phyloP scores from a whole-genome alignment of 2,113 vertebrate species.

The Romanogobio albipinnatus region DNA sequence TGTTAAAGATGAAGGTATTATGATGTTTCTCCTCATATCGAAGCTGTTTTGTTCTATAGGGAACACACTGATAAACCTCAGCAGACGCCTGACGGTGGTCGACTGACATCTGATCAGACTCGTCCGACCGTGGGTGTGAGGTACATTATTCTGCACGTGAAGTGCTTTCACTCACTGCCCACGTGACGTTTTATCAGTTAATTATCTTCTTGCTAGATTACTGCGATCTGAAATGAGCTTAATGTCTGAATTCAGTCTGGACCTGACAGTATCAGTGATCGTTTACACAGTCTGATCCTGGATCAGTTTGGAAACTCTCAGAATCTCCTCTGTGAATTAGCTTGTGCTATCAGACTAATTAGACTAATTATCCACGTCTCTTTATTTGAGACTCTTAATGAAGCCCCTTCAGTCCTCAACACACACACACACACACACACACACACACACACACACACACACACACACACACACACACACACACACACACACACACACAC shows the following conservation, averaged over 20 bases:
- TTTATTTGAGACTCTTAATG: conserved; percentile 34
- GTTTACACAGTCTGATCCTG: background rate
- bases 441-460: background rate
- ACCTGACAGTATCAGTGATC: background rate
- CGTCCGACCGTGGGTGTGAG: background rate
- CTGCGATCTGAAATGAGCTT: background rate
- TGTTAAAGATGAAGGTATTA: no score
- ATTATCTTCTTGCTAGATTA: background rate
- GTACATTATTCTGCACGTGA: background rate
- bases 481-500: background rate
- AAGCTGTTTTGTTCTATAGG: no score
- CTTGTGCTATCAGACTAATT: conserved; percentile 63
- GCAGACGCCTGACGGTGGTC: no score
- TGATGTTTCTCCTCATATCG: no score
- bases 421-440: background rate
- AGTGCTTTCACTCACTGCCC: background rate
- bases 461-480: background rate
- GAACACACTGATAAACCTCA: no score
- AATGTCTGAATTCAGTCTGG: background rate
- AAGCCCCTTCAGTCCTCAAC: background rate
- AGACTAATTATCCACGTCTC: conserved; percentile 21
- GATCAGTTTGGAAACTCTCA: background rate
- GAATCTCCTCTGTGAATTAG: conserved; percentile 49
- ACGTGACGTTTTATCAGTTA: background rate
- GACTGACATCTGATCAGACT: background rate